Percentiles rank a stretch among this genome's conserved stretches.
Evolutionary conservation across 1,140 invertebrate species (phyloP).

Genomic region (Lucilia sericata): DNA sequence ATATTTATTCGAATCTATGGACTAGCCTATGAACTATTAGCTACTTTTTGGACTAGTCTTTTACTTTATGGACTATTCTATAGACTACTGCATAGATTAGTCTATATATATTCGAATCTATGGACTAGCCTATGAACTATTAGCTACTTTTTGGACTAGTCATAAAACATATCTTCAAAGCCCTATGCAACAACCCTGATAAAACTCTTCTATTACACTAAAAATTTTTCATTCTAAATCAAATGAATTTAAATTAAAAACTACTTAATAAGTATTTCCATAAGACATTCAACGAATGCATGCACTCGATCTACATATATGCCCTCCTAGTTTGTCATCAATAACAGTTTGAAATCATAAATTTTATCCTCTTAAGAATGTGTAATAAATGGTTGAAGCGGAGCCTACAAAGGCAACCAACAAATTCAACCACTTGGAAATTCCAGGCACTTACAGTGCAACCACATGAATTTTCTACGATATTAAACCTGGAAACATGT

Average conservation of each 20-base stretch:
- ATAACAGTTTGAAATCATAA: constrained; percentile 15
- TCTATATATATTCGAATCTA: too few species aligned
- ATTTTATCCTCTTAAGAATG: constrained; percentile 4
- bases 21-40: too few species aligned
- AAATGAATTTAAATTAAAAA: not conserved
- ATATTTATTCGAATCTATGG: too few species aligned
- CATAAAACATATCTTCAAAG: too few species aligned
- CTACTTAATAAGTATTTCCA: not conserved
- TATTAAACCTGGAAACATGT: too few species aligned
- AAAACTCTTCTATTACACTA: not conserved
- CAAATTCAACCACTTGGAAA: constrained; percentile 38
- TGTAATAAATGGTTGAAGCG: not conserved
- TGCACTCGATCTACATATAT: not conserved
- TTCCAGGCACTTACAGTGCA: constrained; percentile 31
- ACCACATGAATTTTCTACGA: not conserved
- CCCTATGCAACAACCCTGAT: too few species aligned
- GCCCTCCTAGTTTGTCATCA: not conserved
- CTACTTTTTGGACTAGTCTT: too few species aligned
- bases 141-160: too few species aligned
- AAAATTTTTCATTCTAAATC: not conserved
- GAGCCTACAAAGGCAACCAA: constrained; percentile 8
- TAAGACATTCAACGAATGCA: not conserved
- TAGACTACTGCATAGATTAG: too few species aligned
- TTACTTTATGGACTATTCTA: too few species aligned
- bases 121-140: too few species aligned